Evolutionary conservation across 2,888 invertebrate genomes (phyloP), one percentile per base, ranked within the genome.

Genomic region (Gari tellinella): DNA sequence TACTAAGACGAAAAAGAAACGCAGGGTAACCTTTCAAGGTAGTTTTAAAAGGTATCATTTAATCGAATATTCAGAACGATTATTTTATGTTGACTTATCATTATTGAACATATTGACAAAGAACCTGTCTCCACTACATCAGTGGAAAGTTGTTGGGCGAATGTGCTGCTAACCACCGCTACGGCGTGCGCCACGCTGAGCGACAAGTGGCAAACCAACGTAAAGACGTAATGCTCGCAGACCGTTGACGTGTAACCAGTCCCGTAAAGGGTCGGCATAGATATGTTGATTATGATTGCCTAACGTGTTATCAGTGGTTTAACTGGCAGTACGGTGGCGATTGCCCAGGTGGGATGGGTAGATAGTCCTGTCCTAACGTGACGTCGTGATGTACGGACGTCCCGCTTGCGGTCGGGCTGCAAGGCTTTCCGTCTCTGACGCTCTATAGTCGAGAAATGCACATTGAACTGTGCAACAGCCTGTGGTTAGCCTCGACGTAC

Each of bases 311-410:
- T 31, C 31, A 31, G 31, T 26, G 52, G 52, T 52, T 52, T 26
- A 3, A 52, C 26, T 52, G 52, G 52, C 52, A 25, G 52, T 31
- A 31, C 52, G 31, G 26, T 52, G 52, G 26, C 26, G 26, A 52
- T 23, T 52, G 26, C 52, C n/a, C 25, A 25, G 52, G 12, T 52
- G 52, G 25, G 31, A 25, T 52, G 23, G 52, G 52, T 26, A 26
- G 52, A 52, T 52, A 52, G 52, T 31, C 52, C 31, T 52, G 52
- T 52, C 52, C 52, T 52, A n/a, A 52, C 23, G 52, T 26, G 52
- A 15, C 52, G 26, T 52, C 31, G 26, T 52, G 26, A 26, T 17
- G 52, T 25, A 26, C 52, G 52, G 52, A 26, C 52, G 31, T 52
- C 52, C n/a, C 26, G 25, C 26, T 52, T 17, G 52, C 52, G 31